Evolutionary conservation across 2,113 vertebrate species (phyloP).

Genomic region (Lonchura striata): DNA sequence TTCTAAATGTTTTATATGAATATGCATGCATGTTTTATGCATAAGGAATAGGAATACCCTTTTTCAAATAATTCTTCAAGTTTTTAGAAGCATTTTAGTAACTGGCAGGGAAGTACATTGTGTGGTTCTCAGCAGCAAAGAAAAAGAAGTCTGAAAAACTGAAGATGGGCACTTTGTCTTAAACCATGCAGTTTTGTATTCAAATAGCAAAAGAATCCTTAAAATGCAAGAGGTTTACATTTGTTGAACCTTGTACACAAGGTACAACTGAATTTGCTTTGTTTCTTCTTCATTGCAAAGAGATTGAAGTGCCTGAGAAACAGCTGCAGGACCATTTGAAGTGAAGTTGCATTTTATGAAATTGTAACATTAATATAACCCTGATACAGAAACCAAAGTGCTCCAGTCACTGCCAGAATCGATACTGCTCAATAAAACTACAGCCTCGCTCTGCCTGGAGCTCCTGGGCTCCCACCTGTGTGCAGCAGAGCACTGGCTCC

Average conservation of each 20-base stretch:
- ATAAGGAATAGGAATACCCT: conserved; percentile 73
- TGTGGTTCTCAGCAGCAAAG: conserved; percentile 7
- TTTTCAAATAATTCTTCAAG: conserved; percentile 70
- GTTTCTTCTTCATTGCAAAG: not conserved
- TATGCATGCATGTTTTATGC: conserved; percentile 78
- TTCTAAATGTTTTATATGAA: conserved; percentile 80
- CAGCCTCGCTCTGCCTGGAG: not conserved
- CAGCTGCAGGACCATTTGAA: not conserved
- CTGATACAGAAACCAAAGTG: not conserved
- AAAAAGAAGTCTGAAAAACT: conserved; percentile 27
- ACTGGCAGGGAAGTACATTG: conserved; percentile 24
- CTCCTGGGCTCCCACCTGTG: not conserved
- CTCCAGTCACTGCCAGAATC: not conserved
- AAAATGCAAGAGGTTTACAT: not conserved
- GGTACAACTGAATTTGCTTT: not conserved
- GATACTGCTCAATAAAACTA: not conserved
- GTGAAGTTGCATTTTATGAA: not conserved
- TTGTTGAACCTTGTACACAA: not conserved
- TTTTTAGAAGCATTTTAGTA: conserved; percentile 55
- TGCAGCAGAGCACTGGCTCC: not conserved
- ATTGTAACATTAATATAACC: not conserved
- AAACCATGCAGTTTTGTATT: conserved; percentile 4
- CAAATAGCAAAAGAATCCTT: conserved; percentile 19
- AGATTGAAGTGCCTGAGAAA: not conserved
- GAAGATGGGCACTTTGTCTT: conserved; percentile 32